These are phyloP conservation scores for Caenorhabditis panamensis DNA, from an alignment of 2,888 invertebrate genomes.

Conservation along the genomic window DNA sequence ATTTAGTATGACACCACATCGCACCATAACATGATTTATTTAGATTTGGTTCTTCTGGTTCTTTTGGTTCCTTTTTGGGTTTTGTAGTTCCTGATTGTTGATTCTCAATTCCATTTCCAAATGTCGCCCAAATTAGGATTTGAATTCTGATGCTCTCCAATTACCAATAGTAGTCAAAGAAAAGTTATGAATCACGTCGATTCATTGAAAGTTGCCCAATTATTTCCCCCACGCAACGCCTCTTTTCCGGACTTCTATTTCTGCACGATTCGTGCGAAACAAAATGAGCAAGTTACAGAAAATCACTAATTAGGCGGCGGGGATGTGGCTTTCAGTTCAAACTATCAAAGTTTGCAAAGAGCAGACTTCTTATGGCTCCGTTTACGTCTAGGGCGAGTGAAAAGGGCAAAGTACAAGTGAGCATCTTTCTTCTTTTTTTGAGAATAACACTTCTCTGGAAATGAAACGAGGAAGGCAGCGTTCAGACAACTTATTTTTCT, in stretches of 20 bases:
- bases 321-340: slow-evolving; percentile 6
- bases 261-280: slow-evolving; percentile 24
- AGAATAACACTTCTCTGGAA: slow-evolving; percentile 4
- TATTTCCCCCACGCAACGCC: slow-evolving; percentile 41
- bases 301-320: slow-evolving; percentile 28
- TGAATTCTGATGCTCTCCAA: slow-evolving; percentile 21
- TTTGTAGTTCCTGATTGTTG: no score
- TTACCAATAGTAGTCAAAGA: not conserved
- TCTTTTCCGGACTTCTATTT: slow-evolving; percentile 43
- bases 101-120: not conserved
- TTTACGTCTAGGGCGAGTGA: slow-evolving; percentile 14
- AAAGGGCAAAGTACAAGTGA: slow-evolving; percentile 25
- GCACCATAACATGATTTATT: slow-evolving; percentile 32
- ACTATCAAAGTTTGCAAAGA: slow-evolving; percentile 34
- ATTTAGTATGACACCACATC: slow-evolving; percentile 8
- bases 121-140: not conserved
- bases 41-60: not conserved
- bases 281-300: not conserved
- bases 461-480: not conserved
- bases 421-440: not conserved
- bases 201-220: slow-evolving; percentile 33
- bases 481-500: no score
- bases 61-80: not conserved
- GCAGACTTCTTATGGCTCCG: slow-evolving; percentile 16
- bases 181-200: slow-evolving; percentile 25